Evolutionary conservation across 2,113 vertebrate genomes (phyloP), one percentile per base, ranked within the genome.

Genomic region (Pluvianellus socialis): DNA sequence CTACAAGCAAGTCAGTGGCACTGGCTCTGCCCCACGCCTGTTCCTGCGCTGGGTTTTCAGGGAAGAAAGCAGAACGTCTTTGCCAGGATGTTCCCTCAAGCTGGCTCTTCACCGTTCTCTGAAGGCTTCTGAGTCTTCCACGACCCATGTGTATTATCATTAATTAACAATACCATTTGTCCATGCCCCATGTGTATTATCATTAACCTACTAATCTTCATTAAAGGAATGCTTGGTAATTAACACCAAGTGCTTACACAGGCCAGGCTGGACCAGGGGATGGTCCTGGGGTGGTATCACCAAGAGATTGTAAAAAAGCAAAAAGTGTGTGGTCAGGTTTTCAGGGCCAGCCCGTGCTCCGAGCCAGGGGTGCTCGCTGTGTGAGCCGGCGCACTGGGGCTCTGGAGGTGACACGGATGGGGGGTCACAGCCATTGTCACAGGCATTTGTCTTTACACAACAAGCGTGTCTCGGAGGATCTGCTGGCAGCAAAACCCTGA

Each of bases 291-390:
- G 2, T 19, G 62, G 40, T 40, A 7, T 44, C 38, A 45, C 52
- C 28, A 75, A 33, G 47, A 81, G 38, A 42, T n/a, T 53, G 35
- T 40, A 20, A 61, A 32, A 53, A 35, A 61, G 7, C 13, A 59
- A 47, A 30, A 73, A 13, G 8, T 3, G 7, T 5, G 12, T 38
- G 47, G 18, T 65, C 30, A 16, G 30, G 7, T 65, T 59, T 76
- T 65, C n/a, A 1, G 3, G 14, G 49, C 55, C 67, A 55, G 7
- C 35, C 32, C 17, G 17, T 0, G 3, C 62, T 50, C 6, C 1
- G 4, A 70, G 63, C 42, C 6, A 10, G 47, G 40, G 14, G 27
- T 40, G 38, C 44, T 53, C 0, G 2, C 61, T 47, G 33, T 6
- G 38, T 6, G 17, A 22, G n/a, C 47, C 6, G 30, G 23, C 24